phyloP scores from a whole-genome alignment of 2,888 invertebrate genomes.

The Lacanobia wlatinum region DNA sequence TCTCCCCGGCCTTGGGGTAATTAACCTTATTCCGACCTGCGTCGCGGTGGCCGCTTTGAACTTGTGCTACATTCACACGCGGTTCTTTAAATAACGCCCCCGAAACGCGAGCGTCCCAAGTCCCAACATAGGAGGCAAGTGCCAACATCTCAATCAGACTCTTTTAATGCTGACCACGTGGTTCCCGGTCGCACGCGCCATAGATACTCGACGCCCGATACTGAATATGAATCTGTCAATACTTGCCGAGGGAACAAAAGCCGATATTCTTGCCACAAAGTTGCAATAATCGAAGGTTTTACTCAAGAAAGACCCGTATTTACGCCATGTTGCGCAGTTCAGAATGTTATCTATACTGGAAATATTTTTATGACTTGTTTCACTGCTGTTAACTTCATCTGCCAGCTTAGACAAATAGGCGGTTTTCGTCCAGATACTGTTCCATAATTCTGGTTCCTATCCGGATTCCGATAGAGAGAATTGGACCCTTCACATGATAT shows the following conservation, averaged over 20 bases:
- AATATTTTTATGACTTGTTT: background rate
- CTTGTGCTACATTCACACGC: constrained; percentile 86
- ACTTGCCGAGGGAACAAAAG: constrained; percentile 33
- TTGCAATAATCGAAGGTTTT: constrained; percentile 38
- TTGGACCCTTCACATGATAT: background rate
- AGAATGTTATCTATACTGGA: background rate
- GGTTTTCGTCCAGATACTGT: background rate
- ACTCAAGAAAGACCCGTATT: background rate
- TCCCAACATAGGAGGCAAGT: constrained; percentile 71
- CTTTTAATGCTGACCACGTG: constrained; percentile 81
- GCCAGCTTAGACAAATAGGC: too few species aligned
- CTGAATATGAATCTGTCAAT: constrained; percentile 43
- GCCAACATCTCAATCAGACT: constrained; percentile 84
- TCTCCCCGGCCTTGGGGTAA: constrained; percentile 85
- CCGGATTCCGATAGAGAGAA: background rate
- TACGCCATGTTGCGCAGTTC: constrained; percentile 19
- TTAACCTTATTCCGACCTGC: constrained; percentile 86
- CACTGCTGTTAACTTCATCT: background rate
- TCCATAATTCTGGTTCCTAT: background rate
- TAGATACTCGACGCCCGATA: constrained; percentile 28
- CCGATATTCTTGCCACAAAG: constrained; percentile 26
- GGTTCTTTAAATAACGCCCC: constrained; percentile 84
- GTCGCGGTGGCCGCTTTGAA: constrained; percentile 82
- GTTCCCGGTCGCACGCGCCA: constrained; percentile 61
- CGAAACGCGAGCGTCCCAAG: constrained; percentile 72